Conservation (phyloP, 2,113 vertebrate species). For the Cyanistes caeruleus region DNA sequence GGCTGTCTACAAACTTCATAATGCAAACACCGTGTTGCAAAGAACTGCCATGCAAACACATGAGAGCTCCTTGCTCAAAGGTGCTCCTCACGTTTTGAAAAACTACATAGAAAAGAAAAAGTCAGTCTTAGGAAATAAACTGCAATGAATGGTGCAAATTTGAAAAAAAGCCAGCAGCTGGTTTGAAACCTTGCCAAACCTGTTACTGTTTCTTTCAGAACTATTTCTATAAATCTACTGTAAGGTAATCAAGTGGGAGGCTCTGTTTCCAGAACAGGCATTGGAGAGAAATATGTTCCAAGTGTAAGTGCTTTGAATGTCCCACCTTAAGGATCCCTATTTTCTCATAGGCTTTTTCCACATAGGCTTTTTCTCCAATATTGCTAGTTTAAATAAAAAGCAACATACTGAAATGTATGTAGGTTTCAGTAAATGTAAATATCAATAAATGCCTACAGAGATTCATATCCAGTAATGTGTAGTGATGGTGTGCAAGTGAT, state of each 20-base stretch:
- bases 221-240: neutral
- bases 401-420: neutral
- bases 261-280: neutral
- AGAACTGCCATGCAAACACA: neutral
- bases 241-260: neutral
- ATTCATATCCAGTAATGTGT: neutral
- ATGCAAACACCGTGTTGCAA: neutral
- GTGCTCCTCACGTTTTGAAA: neutral
- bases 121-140: neutral
- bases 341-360: neutral
- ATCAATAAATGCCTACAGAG: neutral
- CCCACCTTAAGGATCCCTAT: neutral
- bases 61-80: neutral
- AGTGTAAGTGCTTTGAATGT: neutral
- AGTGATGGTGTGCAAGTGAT: neutral
- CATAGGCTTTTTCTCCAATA: neutral
- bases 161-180: neutral
- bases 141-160: neutral
- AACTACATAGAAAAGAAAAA: neutral
- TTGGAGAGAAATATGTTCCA: neutral
- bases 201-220: neutral
- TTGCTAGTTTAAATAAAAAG: neutral
- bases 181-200: neutral
- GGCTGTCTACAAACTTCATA: neutral
- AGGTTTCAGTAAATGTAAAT: neutral